Evolutionary conservation across 2,888 invertebrate genomes (phyloP).

Genomic region (Tachina grossa): DNA sequence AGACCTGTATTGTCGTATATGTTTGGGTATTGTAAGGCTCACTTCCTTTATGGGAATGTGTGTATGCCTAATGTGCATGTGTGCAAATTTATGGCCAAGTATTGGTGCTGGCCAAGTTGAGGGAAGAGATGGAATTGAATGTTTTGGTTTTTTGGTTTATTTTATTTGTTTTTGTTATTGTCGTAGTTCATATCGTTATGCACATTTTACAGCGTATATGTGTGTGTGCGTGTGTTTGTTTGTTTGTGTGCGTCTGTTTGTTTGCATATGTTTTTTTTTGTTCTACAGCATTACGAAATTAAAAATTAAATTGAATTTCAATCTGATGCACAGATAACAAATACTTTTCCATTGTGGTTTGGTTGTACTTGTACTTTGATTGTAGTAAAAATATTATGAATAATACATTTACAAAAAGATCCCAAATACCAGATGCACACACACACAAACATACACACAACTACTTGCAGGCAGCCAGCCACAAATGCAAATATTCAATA

Average conservation of each 20-base stretch:
- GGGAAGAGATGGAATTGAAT: slow-evolving; percentile 53
- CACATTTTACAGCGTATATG: not conserved
- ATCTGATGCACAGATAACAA: slow-evolving; percentile 72
- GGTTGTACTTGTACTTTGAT: slow-evolving; percentile 65
- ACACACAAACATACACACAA: not conserved
- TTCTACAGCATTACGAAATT: slow-evolving; percentile 68
- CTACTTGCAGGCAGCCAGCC: slow-evolving; percentile 31
- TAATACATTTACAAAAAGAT: slow-evolving; percentile 61
- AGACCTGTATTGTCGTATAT: not conserved
- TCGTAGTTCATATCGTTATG: slow-evolving; percentile 32
- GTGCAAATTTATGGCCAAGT: slow-evolving; percentile 14
- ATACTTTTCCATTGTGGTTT: slow-evolving; percentile 66
- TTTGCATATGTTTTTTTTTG: slow-evolving; percentile 34
- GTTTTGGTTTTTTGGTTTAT: slow-evolving; percentile 60
- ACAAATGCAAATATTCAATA: slow-evolving; percentile 69
- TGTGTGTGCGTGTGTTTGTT: not conserved
- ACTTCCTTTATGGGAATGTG: slow-evolving; percentile 60
- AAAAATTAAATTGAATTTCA: slow-evolving; percentile 73
- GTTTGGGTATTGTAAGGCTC: slow-evolving; percentile 7
- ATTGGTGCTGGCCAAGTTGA: slow-evolving; percentile 32
- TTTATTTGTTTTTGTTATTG: slow-evolving; percentile 47
- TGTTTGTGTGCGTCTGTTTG: slow-evolving; percentile 7
- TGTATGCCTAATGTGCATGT: slow-evolving; percentile 44
- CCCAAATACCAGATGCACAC: slow-evolving; percentile 29
- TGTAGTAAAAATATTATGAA: slow-evolving; percentile 68